These are phyloP conservation scores for Platysternon megacephalum DNA, from an alignment of 2,113 vertebrate species.

Conservation along the genomic window DNA sequence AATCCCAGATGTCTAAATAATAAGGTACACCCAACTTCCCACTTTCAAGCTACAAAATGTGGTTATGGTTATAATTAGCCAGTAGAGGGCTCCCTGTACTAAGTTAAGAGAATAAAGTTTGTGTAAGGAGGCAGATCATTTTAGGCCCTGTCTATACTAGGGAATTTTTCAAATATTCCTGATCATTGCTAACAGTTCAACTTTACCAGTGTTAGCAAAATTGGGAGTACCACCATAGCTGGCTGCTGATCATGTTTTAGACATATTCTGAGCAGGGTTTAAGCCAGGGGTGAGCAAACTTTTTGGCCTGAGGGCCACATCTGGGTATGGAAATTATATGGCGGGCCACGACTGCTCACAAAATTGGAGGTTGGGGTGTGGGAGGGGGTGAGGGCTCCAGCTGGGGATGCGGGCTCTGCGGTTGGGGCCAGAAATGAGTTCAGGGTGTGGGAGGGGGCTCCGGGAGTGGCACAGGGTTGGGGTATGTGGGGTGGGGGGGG, in stretches of 20 bases:
- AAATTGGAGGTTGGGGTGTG: too few species aligned
- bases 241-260: background rate
- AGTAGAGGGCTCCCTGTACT: background rate
- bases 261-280: background rate
- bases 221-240: background rate
- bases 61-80: background rate
- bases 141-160: background rate
- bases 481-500: too few species aligned
- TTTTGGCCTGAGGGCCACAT: too few species aligned
- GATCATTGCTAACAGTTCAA: background rate
- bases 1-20: background rate
- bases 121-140: rapidly evolving
- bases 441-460: too few species aligned
- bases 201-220: background rate
- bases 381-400: too few species aligned
- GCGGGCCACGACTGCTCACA: too few species aligned
- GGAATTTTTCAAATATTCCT: background rate
- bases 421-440: too few species aligned
- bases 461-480: too few species aligned
- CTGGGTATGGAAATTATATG: too few species aligned
- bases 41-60: background rate
- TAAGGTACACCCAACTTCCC: rapidly evolving
- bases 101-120: rapidly evolving
- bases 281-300: too few species aligned
- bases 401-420: too few species aligned